These are phyloP conservation scores for Ormyrus labotus DNA, from an alignment of 2,888 invertebrate genomes.

Conservation along the genomic window DNA sequence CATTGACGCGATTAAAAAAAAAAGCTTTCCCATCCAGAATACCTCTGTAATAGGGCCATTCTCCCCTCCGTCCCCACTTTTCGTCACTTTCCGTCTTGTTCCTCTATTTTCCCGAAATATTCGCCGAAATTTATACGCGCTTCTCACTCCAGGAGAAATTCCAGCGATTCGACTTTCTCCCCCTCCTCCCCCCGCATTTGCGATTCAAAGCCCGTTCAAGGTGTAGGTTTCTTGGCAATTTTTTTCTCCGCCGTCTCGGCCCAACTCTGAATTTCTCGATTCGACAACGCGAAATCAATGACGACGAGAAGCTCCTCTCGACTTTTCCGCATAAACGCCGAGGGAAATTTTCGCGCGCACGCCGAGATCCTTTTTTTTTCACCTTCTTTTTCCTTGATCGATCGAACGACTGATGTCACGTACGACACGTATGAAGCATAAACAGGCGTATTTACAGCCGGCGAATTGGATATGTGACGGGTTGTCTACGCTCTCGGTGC, in stretches of 20 bases:
- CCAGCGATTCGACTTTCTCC: conserved; percentile 13
- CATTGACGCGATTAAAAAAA: too few species aligned
- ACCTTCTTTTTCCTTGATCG: too few species aligned
- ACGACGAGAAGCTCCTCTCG: background rate
- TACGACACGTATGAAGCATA: too few species aligned
- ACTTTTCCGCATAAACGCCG: conserved; percentile 9
- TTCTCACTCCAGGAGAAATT: conserved; percentile 16
- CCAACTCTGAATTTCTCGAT: background rate
- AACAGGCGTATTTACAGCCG: too few species aligned
- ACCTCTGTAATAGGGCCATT: background rate
- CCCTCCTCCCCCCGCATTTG: conserved; percentile 15
- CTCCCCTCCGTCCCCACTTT: background rate
- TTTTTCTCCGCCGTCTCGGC: background rate
- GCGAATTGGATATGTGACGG: too few species aligned
- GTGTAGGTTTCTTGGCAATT: conserved; percentile 15
- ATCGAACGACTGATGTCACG: too few species aligned
- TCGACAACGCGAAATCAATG: conserved; percentile 16
- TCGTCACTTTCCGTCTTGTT: background rate
- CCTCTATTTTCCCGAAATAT: conserved; percentile 6
- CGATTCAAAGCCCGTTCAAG: conserved; percentile 44
- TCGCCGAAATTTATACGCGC: conserved; percentile 37
- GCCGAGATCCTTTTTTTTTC: too few species aligned
- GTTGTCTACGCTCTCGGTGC: too few species aligned
- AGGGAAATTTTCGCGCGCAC: conserved; percentile 3
- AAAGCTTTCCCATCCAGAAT: too few species aligned